Base-by-base conservation (phyloP, 2,888 invertebrate genomes). In the Epinotia nisella region DNA sequence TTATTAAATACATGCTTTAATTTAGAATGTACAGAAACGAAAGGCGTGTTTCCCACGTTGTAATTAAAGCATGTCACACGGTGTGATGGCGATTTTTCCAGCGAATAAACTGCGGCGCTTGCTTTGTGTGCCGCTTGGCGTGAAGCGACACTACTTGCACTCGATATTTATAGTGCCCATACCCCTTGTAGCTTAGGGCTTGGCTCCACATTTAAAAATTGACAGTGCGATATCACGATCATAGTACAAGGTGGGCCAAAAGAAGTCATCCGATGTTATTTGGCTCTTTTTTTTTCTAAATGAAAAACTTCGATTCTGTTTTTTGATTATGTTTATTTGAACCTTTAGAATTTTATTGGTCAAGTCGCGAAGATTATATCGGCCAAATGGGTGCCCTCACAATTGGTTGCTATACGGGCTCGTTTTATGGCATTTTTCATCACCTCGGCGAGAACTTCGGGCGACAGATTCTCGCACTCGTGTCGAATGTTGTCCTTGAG, bases 391-490 rank as follows among this genome's bases (percentile, higher is more conserved):
- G 3, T 2, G 45, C 45, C 45, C 45, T 45, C 45, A 45, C 45
- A 45, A 45, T 45, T 45, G 45, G 5, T 45, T 45, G 45, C 45
- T 13, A 45, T 45, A 45, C 45, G 45, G 45, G 10, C 13, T 45
- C 45, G 45, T 45, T 45, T 45, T 45, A 45, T 45, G 45, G 45
- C 45, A 45, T 45, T 45, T 45, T 45, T 45, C 45, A 45, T 45
- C 45, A 5, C n/a, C n/a, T n/a, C n/a, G n/a, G n/a, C n/a, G n/a
- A n/a, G n/a, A n/a, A n/a, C n/a, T n/a, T n/a, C n/a, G n/a, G n/a
- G n/a, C n/a, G n/a, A n/a, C n/a, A n/a, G n/a, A n/a, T n/a, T n/a
- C n/a, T n/a, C n/a, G n/a, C n/a, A n/a, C n/a, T n/a, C n/a, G n/a
- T n/a, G n/a, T n/a, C n/a, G n/a, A n/a, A n/a, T n/a, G n/a, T n/a